Evolutionary conservation across 2,888 invertebrate genomes (phyloP).

Genomic region (Drosophila koepferae): DNA sequence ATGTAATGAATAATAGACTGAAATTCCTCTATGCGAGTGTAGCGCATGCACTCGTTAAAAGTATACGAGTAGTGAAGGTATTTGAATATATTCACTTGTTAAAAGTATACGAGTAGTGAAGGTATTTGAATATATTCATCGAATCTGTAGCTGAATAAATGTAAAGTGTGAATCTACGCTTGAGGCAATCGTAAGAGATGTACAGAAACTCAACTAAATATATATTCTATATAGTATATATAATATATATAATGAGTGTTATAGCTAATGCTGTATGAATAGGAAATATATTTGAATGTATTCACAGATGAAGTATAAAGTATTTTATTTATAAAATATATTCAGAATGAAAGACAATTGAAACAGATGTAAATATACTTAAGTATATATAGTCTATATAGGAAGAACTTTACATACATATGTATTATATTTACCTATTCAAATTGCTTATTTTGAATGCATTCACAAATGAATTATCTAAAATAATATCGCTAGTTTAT

Average conservation of each 20-base stretch:
- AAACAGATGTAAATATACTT: too few species aligned
- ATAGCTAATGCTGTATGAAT: not conserved
- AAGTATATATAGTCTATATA: not conserved
- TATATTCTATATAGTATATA: not conserved
- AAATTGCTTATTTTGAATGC: not conserved
- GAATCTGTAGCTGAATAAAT: constrained; percentile 2
- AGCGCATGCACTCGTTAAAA: not conserved
- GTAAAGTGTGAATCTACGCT: not conserved
- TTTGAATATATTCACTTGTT: not conserved
- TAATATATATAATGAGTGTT: too few species aligned
- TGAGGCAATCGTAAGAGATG: too few species aligned
- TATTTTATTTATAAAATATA: too few species aligned
- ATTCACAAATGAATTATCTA: not conserved
- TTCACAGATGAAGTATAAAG: not conserved
- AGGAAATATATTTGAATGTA: not conserved
- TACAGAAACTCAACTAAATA: not conserved
- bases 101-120: not conserved
- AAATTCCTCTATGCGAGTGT: not conserved
- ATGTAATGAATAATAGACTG: constrained; percentile 23
- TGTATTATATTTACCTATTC: not conserved
- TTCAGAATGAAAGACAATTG: too few species aligned
- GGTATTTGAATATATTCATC: constrained; percentile 14
- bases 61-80: not conserved
- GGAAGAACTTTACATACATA: not conserved
- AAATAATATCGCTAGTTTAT: not conserved